phyloP scores from a whole-genome alignment of 2,113 vertebrate species.

The Hippocampus abdominalis region DNA sequence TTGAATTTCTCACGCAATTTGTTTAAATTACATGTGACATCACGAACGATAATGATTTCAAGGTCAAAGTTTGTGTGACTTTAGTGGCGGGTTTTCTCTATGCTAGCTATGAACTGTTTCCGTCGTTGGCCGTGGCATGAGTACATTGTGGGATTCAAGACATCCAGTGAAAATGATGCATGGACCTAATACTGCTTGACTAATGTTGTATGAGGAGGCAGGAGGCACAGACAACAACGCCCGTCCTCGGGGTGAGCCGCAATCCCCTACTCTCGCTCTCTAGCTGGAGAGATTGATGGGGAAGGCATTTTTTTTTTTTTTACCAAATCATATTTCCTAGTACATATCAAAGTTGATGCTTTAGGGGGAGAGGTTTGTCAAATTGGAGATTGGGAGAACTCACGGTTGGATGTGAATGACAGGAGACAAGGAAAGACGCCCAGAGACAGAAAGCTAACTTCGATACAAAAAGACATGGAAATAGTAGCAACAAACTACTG shows the following conservation, averaged over 20 bases:
- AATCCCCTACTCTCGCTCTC: slow-evolving; percentile 48
- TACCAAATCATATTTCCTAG: slow-evolving; percentile 67
- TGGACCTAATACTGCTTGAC: slow-evolving; percentile 10
- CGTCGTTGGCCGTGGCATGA: not conserved
- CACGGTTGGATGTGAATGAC: not conserved
- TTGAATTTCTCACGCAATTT: too few species aligned
- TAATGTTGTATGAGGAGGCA: slow-evolving; percentile 22
- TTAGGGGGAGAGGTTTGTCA: slow-evolving; percentile 29
- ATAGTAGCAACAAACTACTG: not conserved
- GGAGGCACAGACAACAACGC: slow-evolving; percentile 41
- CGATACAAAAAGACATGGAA: not conserved
- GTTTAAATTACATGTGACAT: too few species aligned
- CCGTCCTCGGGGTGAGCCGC: slow-evolving; percentile 54
- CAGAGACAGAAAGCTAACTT: not conserved
- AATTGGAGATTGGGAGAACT: slow-evolving; percentile 47
- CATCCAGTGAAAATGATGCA: slow-evolving; percentile 1
- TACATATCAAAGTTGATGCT: slow-evolving; percentile 65
- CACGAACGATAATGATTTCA: too few species aligned
- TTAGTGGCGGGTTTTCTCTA: too few species aligned
- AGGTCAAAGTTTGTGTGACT: too few species aligned
- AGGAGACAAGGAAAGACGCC: not conserved
- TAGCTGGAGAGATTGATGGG: slow-evolving; percentile 69
- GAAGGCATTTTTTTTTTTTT: slow-evolving; percentile 60
- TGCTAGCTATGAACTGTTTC: not conserved
- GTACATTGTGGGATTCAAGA: not conserved